phyloP scores from a whole-genome alignment of 2,888 invertebrate genomes.

The Drosophila paranaensis region DNA sequence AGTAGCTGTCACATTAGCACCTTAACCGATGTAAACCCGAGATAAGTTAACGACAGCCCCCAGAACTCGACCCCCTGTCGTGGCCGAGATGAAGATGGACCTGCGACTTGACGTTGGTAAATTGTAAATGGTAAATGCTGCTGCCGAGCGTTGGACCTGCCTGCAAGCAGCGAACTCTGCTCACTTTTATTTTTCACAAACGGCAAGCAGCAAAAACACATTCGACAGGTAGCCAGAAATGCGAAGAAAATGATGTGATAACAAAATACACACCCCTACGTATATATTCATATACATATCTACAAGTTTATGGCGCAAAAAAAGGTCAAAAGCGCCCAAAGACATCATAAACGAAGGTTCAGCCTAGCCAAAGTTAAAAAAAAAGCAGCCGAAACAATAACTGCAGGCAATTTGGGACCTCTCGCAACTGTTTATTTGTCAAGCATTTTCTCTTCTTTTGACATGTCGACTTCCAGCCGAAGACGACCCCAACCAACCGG shows the following conservation, averaged over 20 bases:
- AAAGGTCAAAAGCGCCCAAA: conserved; percentile 71
- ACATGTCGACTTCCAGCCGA: conserved; percentile 75
- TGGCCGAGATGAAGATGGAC: conserved; percentile 40
- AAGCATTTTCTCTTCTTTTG: conserved; percentile 76
- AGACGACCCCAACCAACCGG: conserved; percentile 5
- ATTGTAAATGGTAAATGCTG: conserved; percentile 43
- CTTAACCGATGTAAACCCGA: conserved; percentile 73
- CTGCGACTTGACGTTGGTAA: conserved; percentile 33
- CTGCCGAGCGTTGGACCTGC: conserved; percentile 57
- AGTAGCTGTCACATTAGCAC: conserved; percentile 81
- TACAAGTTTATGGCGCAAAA: conserved; percentile 57
- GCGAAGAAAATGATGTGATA: conserved; percentile 74
- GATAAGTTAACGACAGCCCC: conserved; percentile 73
- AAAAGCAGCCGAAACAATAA: conserved; percentile 72
- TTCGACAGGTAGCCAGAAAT: conserved; percentile 73
- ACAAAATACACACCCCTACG: conserved; percentile 37
- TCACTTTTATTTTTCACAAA: conserved; percentile 74
- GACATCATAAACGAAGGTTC: conserved; percentile 79
- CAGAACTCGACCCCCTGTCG: conserved; percentile 50
- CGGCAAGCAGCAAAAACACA: conserved; percentile 54
- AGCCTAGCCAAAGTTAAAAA: conserved; percentile 14
- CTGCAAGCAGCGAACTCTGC: conserved; percentile 58
- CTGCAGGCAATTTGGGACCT: conserved; percentile 76
- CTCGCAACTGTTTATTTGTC: conserved; percentile 80
- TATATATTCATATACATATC: conserved; percentile 23